Percentiles rank a stretch among this genome's conserved stretches.
These are phyloP conservation scores for Orius insidiosus DNA, from an alignment of 1,140 invertebrate species.

Conservation along the genomic window DNA sequence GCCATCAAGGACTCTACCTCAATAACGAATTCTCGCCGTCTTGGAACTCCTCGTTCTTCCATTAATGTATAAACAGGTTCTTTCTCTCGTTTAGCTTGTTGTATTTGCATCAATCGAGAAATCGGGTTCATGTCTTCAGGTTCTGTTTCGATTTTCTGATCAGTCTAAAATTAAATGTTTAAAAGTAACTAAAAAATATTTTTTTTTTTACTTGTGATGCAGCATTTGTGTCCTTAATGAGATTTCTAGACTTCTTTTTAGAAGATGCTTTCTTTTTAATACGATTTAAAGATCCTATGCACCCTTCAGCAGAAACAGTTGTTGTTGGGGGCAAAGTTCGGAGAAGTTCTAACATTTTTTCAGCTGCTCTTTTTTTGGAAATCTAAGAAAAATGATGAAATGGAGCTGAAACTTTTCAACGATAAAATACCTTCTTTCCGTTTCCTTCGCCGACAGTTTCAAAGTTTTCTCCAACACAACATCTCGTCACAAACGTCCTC, in stretches of 20 bases:
- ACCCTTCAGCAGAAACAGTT: slow-evolving; percentile 17
- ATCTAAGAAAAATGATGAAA: slow-evolving; percentile 27
- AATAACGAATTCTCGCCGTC: slow-evolving; percentile 76
- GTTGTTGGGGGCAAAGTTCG: slow-evolving; percentile 40
- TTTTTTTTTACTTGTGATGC: slow-evolving; percentile 2
- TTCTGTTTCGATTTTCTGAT: slow-evolving; percentile 26
- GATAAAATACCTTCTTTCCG: slow-evolving; percentile 85
- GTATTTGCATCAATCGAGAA: slow-evolving; percentile 81
- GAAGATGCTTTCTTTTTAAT: slow-evolving; percentile 48
- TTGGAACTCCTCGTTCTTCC: slow-evolving; percentile 66
- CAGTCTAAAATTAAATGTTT: slow-evolving; percentile 12
- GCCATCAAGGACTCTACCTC: slow-evolving; percentile 45
- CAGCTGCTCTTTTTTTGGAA: slow-evolving; percentile 85
- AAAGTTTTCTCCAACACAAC: slow-evolving; percentile 57
- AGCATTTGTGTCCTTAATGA: slow-evolving; percentile 48
- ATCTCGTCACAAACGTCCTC: slow-evolving; percentile 76
- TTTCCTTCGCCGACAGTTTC: slow-evolving; percentile 85
- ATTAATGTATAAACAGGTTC: slow-evolving; percentile 69
- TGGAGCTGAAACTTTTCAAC: too few species aligned
- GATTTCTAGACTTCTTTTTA: slow-evolving; percentile 74
- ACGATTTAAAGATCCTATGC: slow-evolving; percentile 23
- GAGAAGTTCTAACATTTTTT: slow-evolving; percentile 79
- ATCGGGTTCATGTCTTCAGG: slow-evolving; percentile 80
- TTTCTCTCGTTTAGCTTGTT: slow-evolving; percentile 67
- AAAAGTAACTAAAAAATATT: slow-evolving; percentile 6